phyloP scores from a whole-genome alignment of 2,113 vertebrate genomes.

The Porphyrio hochstetteri region DNA sequence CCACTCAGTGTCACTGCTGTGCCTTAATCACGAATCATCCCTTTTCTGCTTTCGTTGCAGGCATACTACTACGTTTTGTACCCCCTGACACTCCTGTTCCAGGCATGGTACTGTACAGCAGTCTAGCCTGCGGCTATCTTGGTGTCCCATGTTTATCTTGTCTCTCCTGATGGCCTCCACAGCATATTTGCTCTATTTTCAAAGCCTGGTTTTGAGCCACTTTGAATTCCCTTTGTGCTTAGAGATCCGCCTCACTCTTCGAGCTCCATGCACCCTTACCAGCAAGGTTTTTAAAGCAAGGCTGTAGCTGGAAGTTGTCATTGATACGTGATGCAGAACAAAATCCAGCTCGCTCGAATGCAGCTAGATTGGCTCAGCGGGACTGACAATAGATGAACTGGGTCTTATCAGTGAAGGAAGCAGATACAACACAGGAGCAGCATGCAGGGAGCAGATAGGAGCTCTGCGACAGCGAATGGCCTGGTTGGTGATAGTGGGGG shows the following conservation, averaged over 20 bases:
- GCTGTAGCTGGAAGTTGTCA: conserved; percentile 31
- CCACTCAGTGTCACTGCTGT: conserved; percentile 33
- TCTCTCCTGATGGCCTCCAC: conserved; percentile 10
- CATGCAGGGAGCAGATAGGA: conserved; percentile 54
- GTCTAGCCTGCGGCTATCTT: neutral
- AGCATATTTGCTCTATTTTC: conserved; percentile 26
- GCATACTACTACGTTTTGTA: neutral
- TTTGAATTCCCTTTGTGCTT: conserved; percentile 59
- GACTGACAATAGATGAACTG: conserved; percentile 45
- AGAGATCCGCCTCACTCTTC: neutral
- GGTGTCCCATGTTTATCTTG: conserved; percentile 11
- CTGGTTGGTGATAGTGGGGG: neutral
- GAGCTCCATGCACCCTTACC: neutral
- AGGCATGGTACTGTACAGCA: neutral
- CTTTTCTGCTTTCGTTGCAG: neutral
- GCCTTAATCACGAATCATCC: neutral
- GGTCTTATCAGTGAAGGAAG: conserved; percentile 37
- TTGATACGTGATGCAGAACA: conserved; percentile 64
- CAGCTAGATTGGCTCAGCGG: conserved; percentile 46
- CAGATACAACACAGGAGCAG: conserved; percentile 40
- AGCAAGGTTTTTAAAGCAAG: conserved; percentile 11
- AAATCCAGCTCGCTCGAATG: conserved; percentile 47
- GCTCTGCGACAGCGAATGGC: neutral
- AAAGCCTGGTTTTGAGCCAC: neutral
- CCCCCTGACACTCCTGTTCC: neutral